These are phyloP conservation scores for Chymomyza amoena DNA, from an alignment of 2,888 invertebrate species.

Conservation along the genomic window DNA sequence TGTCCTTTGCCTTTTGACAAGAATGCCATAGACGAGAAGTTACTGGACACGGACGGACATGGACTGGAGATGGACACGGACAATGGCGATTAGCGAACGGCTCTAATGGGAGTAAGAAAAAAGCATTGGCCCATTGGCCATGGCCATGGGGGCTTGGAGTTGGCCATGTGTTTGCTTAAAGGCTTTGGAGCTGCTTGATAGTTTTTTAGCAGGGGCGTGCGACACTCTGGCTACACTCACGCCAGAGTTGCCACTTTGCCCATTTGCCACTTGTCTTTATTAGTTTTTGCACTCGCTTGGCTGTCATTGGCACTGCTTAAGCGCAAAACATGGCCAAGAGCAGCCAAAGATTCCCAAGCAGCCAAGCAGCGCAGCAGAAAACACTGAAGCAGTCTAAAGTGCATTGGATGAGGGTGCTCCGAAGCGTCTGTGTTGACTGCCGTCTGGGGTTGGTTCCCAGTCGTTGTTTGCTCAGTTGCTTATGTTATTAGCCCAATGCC, in stretches of 20 bases:
- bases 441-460: not conserved
- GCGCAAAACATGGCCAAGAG: not conserved
- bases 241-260: conserved; percentile 12
- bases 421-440: not conserved
- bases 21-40: conserved; percentile 33
- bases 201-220: conserved; percentile 8
- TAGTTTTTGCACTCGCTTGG: conserved; percentile 58
- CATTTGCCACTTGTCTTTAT: conserved; percentile 73
- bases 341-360: not conserved
- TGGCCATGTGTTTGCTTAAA: conserved; percentile 70
- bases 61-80: too few relatives aligned
- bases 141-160: not conserved
- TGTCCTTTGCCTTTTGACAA: conserved; percentile 51
- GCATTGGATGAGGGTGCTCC: conserved; percentile 33
- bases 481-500: conserved; percentile 66
- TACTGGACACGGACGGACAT: not conserved
- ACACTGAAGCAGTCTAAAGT: conserved; percentile 21
- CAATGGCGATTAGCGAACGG: conserved; percentile 70
- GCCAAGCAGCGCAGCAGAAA: not conserved
- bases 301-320: conserved; percentile 37
- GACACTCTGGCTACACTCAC: not conserved
- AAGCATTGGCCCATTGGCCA: not conserved
- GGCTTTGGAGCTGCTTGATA: conserved; percentile 41
- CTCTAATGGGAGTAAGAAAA: conserved; percentile 54
- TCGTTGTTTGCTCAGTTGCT: conserved; percentile 63